phyloP scores from a whole-genome alignment of 2,113 vertebrate species.

The Hyaena hyaena region DNA sequence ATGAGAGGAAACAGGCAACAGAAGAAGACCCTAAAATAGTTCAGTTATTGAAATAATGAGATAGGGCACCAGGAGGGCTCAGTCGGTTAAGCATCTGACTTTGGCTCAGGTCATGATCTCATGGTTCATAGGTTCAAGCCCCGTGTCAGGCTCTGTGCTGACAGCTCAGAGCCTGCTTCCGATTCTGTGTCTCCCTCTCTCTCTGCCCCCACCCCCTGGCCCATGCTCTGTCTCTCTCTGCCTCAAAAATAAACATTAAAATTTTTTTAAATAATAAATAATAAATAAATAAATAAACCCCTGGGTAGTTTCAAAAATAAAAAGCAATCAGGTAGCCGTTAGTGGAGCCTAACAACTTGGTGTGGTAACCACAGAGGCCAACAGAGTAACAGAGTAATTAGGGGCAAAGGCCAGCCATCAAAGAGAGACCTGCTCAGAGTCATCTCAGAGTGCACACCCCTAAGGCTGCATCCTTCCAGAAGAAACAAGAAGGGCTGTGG shows the following conservation, averaged over 20 bases:
- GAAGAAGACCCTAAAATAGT: background rate
- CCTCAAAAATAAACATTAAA: no score
- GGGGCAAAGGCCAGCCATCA: background rate
- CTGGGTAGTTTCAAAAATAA: background rate
- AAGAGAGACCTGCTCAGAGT: background rate
- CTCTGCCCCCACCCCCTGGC: no score
- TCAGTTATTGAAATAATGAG: background rate
- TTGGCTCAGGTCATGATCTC: no score
- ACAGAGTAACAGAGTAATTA: background rate
- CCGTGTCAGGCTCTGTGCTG: no score
- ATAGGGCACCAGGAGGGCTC: background rate
- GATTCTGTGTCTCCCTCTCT: no score
- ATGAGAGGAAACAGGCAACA: background rate
- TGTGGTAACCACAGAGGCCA: background rate
- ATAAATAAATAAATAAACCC: no score
- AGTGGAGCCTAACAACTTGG: background rate
- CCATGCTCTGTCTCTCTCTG: no score
- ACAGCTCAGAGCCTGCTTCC: no score
- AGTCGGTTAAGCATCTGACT: no score
- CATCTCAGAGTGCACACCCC: no score
- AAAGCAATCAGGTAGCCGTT: background rate
- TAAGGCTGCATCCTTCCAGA: background rate
- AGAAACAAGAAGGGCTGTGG: background rate
- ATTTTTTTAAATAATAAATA: no score
- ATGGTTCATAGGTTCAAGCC: no score